Conservation (phyloP, 2,797 vertebrate species). For the Melopsittacus undulatus region DNA sequence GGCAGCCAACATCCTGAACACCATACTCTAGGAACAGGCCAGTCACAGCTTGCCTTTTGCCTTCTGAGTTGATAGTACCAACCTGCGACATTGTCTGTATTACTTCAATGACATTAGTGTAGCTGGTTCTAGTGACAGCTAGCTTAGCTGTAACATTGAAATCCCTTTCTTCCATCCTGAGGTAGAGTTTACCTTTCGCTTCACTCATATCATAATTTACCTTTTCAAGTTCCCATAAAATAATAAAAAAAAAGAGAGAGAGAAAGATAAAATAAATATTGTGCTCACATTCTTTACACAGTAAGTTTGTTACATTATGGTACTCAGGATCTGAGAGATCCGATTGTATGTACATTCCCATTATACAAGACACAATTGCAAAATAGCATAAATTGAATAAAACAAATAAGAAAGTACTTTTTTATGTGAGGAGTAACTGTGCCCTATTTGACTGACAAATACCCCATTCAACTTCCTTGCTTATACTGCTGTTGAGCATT, state of each 20-base stretch:
- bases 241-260: background rate
- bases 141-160: conserved; percentile 24
- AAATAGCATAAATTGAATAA: background rate
- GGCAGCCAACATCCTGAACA: background rate
- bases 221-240: conserved; percentile 25
- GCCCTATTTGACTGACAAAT: background rate
- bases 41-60: background rate
- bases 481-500: background rate
- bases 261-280: background rate
- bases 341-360: background rate
- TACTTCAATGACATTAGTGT: conserved; percentile 13
- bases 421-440: background rate
- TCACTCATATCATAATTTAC: conserved; percentile 34
- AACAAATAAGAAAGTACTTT: background rate
- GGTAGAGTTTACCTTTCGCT: conserved; percentile 1
- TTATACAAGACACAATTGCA: background rate
- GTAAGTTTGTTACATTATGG: background rate
- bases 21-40: background rate
- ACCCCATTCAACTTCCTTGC: background rate
- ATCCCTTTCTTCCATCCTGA: conserved; percentile 28
- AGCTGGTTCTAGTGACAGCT: background rate
- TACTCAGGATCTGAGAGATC: background rate
- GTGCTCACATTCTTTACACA: background rate
- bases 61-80: background rate
- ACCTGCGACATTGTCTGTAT: conserved; percentile 64